These are phyloP conservation scores for Hipparchia semele DNA, from an alignment of 2,888 invertebrate species.

Conservation along the genomic window DNA sequence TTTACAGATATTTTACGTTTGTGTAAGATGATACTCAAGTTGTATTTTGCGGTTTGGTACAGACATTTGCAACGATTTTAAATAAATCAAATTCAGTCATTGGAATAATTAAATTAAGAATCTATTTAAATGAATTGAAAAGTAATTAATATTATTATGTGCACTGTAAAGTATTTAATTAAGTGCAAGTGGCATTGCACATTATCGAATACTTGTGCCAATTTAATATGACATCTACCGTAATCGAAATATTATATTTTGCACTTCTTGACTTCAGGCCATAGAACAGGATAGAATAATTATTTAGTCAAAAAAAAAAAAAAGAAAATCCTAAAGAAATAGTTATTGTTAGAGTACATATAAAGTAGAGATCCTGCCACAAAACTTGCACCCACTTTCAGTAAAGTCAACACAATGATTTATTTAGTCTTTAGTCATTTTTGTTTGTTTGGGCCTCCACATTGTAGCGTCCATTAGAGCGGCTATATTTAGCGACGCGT, in stretches of 20 bases:
- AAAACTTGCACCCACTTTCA: not conserved
- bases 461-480: conserved; percentile 55
- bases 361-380: not conserved
- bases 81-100: not conserved
- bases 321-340: too few species aligned
- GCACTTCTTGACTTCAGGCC: too few species aligned
- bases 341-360: too few species aligned
- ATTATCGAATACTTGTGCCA: too few species aligned
- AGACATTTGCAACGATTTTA: not conserved
- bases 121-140: not conserved
- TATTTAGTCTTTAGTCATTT: conserved; percentile 35
- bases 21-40: not conserved
- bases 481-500: conserved; percentile 49
- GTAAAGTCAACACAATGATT: not conserved
- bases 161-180: too few species aligned
- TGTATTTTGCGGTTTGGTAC: not conserved
- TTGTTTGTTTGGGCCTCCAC: conserved; percentile 65
- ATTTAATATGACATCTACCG: too few species aligned
- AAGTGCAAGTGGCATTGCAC: too few species aligned
- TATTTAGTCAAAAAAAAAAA: too few species aligned
- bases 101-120: not conserved
- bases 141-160: too few species aligned
- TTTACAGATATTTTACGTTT: not conserved
- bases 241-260: too few species aligned
- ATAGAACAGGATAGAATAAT: too few species aligned